Conservation (phyloP, 2,888 invertebrate species). For the Corbicula japonica region DNA sequence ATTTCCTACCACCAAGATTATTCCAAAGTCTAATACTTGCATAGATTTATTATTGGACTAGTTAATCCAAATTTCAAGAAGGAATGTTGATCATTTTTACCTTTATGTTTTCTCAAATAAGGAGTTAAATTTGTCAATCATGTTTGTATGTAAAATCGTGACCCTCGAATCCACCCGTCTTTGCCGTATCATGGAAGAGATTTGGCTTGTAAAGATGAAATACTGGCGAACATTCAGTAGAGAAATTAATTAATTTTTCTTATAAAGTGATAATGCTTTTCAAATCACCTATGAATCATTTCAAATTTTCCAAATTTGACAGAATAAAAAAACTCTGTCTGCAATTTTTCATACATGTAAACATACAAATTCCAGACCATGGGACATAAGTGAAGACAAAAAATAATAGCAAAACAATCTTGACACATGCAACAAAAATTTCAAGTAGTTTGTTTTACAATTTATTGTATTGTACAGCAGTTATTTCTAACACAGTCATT, state of each 20-base stretch:
- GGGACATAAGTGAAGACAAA: too few species aligned
- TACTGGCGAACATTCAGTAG: conserved; percentile 22
- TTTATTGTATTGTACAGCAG: too few species aligned
- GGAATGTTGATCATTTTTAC: conserved; percentile 38
- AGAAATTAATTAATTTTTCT: conserved; percentile 23
- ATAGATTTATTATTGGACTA: conserved; percentile 30
- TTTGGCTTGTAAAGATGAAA: conserved; percentile 11
- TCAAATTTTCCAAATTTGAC: not conserved
- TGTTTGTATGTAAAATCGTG: conserved; percentile 35
- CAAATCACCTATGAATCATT: conserved; percentile 10
- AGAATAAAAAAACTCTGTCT: conserved; percentile 1
- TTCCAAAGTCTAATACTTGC: conserved; percentile 26
- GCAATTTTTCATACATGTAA: too few species aligned
- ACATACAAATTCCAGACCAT: conserved; percentile 19
- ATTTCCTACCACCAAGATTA: conserved; percentile 40
- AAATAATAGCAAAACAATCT: too few species aligned
- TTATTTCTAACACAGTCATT: too few species aligned
- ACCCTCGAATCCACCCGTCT: conserved; percentile 28
- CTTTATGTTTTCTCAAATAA: conserved; percentile 42
- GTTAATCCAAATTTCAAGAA: conserved; percentile 41
- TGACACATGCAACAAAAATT: too few species aligned
- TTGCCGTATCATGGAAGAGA: conserved; percentile 1
- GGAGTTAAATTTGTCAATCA: conserved; percentile 45
- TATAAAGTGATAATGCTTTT: conserved; percentile 20
- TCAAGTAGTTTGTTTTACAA: too few species aligned